phyloP scores from a whole-genome alignment of 2,888 invertebrate genomes.

The Agriopis aurantiaria region DNA sequence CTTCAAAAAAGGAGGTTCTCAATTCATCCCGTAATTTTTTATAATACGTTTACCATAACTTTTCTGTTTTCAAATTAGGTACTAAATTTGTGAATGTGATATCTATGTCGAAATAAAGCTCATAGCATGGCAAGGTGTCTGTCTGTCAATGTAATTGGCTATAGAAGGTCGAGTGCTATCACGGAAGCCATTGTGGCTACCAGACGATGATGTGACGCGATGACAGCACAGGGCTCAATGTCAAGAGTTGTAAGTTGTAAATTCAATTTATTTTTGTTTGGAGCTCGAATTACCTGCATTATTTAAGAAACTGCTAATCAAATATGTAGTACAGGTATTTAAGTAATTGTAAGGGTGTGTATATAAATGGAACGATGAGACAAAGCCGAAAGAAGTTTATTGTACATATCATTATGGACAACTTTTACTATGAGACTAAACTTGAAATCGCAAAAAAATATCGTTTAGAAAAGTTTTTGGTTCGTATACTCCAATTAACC shows the following conservation, averaged over 20 bases:
- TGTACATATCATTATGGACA: no score
- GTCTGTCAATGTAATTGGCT: slow-evolving; percentile 33
- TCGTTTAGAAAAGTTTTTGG: no score
- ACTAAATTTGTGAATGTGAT: slow-evolving; percentile 6
- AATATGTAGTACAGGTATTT: neutral
- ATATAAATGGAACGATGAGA: no score
- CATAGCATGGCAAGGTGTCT: slow-evolving; percentile 22
- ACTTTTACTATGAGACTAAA: no score
- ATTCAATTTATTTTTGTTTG: neutral
- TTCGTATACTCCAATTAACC: no score
- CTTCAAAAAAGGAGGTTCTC: no score
- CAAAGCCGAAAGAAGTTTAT: no score
- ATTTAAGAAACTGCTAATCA: neutral
- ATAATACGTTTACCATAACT: no score
- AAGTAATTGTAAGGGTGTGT: neutral
- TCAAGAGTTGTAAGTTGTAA: slow-evolving; percentile 16
- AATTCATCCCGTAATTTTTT: no score
- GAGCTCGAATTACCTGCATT: neutral
- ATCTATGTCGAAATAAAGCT: slow-evolving; percentile 22
- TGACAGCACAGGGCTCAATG: slow-evolving; percentile 18
- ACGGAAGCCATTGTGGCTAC: slow-evolving; percentile 32
- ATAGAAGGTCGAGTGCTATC: slow-evolving; percentile 38
- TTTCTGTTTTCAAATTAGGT: neutral
- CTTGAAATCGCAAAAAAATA: no score
- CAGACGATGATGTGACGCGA: slow-evolving; percentile 25